Conservation (phyloP, 2,888 invertebrate species). For the Onchidella celtica region DNA sequence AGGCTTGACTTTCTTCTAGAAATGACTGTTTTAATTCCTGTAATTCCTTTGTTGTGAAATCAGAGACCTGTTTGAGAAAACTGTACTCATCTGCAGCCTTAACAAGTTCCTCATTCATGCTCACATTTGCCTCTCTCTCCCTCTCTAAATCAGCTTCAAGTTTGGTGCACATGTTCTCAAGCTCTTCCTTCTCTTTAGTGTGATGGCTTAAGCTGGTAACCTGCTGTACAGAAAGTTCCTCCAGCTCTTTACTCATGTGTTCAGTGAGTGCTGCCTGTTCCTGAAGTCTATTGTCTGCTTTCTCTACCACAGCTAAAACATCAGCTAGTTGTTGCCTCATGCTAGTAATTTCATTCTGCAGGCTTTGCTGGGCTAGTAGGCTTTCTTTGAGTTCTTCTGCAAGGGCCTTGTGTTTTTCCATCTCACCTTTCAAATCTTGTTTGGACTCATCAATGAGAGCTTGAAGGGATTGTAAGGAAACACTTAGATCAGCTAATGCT, state of each 20-base stretch:
- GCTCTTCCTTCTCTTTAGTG: conserved; percentile 11
- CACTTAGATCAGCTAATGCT: conserved; percentile 36
- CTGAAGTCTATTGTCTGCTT: conserved; percentile 13
- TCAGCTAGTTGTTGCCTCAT: conserved; percentile 26
- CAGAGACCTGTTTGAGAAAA: conserved; percentile 21
- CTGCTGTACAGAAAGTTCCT: conserved; percentile 30
- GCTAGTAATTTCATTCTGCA: conserved; percentile 23
- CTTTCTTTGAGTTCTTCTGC: conserved; percentile 35
- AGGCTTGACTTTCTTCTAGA: not conserved
- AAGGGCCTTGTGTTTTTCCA: not conserved
- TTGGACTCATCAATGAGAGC: conserved; percentile 11
- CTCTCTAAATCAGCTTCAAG: not conserved
- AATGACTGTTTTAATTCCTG: conserved; percentile 10
- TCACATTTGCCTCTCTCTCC: conserved; percentile 17
- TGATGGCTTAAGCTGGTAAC: not conserved
- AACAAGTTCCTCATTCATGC: conserved; percentile 13
- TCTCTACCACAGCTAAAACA: not conserved
- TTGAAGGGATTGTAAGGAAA: conserved; percentile 17
- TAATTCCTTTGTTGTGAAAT: conserved; percentile 25
- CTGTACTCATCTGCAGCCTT: conserved; percentile 18
- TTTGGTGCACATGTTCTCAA: not conserved
- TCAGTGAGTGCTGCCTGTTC: conserved; percentile 27
- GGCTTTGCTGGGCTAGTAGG: not conserved
- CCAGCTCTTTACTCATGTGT: conserved; percentile 24
- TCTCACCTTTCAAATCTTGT: conserved; percentile 18